phyloP scores from a whole-genome alignment of 2,888 invertebrate genomes.

The Thereva nobilitata region DNA sequence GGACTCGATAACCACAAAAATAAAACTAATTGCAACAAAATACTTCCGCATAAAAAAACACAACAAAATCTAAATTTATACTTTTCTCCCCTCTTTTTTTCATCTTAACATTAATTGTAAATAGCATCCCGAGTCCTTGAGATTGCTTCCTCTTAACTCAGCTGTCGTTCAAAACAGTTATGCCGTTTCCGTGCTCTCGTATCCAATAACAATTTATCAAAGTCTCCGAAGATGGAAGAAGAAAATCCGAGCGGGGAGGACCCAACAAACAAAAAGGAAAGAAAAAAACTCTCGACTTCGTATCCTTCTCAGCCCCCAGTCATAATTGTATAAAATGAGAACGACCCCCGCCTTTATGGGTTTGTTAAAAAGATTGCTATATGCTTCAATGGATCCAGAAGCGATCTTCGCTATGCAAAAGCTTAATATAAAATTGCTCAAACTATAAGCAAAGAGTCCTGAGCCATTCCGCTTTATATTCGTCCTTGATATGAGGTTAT shows the following conservation, averaged over 20 bases:
- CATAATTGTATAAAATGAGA: constrained; percentile 6
- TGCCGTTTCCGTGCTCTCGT: constrained; percentile 8
- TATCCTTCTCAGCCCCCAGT: too few relatives aligned
- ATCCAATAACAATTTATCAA: constrained; percentile 33
- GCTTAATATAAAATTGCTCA: constrained; percentile 3
- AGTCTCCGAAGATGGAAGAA: constrained; percentile 6
- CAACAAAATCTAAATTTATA: too few relatives aligned
- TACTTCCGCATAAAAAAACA: too few relatives aligned
- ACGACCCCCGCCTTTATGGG: constrained; percentile 36
- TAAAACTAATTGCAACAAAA: too few relatives aligned
- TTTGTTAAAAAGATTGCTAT: constrained; percentile 41
- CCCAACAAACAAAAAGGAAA: background rate
- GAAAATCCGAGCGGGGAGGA: constrained; percentile 8
- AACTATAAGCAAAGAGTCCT: background rate
- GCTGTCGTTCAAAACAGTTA: constrained; percentile 23
- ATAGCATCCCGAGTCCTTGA: too few relatives aligned
- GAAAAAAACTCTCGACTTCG: constrained; percentile 18
- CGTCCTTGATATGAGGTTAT: too few relatives aligned
- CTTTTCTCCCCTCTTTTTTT: too few relatives aligned
- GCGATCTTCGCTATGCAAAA: constrained; percentile 37
- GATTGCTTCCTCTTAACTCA: constrained; percentile 14
- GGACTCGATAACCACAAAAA: too few relatives aligned
- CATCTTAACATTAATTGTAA: too few relatives aligned
- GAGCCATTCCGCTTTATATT: too few relatives aligned
- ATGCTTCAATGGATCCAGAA: constrained; percentile 43